Percentiles rank a stretch among this genome's conserved stretches.
Evolutionary conservation across 2,113 vertebrate genomes (phyloP).

Genomic region (Xiphophorus maculatus): DNA sequence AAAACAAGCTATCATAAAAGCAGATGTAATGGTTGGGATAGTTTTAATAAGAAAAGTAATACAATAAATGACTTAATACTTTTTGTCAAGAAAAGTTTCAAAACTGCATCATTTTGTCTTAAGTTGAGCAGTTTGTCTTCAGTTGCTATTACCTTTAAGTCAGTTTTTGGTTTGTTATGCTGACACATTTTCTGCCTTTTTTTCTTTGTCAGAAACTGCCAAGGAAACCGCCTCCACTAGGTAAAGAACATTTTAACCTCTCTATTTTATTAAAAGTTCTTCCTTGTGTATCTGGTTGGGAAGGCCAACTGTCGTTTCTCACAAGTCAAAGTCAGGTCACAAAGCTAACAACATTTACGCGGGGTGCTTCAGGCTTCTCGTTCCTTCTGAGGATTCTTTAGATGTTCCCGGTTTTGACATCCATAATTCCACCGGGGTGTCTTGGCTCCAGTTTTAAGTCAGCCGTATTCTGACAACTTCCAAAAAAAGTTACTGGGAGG

Average conservation of each 20-base stretch:
- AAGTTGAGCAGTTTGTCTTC: too few relatives aligned
- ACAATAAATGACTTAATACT: too few relatives aligned
- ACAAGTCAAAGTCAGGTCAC: neutral
- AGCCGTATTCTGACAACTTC: neutral
- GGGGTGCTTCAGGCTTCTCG: neutral
- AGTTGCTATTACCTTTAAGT: neutral
- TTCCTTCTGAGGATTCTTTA: neutral
- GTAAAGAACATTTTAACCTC: constrained; percentile 32
- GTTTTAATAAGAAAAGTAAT: too few relatives aligned
- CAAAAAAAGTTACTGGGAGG: neutral
- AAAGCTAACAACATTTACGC: neutral
- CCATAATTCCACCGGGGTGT: neutral
- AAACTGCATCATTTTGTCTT: too few relatives aligned
- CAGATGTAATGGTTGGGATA: too few relatives aligned
- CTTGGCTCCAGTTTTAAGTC: neutral
- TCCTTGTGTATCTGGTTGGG: neutral
- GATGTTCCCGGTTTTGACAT: neutral
- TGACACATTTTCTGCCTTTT: constrained; percentile 22
- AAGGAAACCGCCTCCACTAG: constrained; percentile 69
- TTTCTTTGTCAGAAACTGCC: constrained; percentile 59
- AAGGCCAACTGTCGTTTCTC: neutral
- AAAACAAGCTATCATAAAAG: too few relatives aligned
- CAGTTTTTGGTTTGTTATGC: neutral
- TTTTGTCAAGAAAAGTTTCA: too few relatives aligned
- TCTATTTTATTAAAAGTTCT: neutral